Conservation (phyloP, 2,888 invertebrate genomes). For the Thera obeliscata region DNA sequence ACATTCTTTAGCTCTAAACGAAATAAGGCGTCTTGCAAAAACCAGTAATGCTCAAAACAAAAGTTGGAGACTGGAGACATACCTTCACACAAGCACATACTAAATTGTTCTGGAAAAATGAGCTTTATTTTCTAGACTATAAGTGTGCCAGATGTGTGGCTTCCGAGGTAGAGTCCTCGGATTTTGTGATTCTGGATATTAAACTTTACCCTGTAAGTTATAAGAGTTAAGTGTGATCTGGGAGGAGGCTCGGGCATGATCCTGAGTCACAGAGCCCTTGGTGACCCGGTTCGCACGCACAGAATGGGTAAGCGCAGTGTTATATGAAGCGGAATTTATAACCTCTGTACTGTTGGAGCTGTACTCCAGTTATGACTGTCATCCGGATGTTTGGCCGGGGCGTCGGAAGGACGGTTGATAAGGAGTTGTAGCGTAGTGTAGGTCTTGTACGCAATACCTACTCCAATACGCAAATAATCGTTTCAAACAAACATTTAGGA, state of each 20-base stretch:
- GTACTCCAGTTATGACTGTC: slow-evolving; percentile 13
- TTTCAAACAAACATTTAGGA: neutral
- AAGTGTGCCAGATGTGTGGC: slow-evolving; percentile 10
- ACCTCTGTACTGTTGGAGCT: slow-evolving; percentile 33
- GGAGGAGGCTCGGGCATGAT: slow-evolving; percentile 24
- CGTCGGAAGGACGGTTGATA: slow-evolving; percentile 31
- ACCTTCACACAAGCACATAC: slow-evolving; percentile 1
- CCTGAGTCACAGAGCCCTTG: slow-evolving; percentile 55
- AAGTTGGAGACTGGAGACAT: slow-evolving; percentile 21
- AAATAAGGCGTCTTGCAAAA: slow-evolving; percentile 29
- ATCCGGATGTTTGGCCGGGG: slow-evolving; percentile 28
- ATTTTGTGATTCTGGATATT: slow-evolving; percentile 3
- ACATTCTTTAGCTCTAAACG: slow-evolving; percentile 22
- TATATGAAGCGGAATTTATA: slow-evolving; percentile 59
- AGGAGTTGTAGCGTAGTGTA: slow-evolving; percentile 16
- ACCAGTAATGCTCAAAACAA: slow-evolving; percentile 30
- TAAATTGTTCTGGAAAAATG: slow-evolving; percentile 7
- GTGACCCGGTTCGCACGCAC: slow-evolving; percentile 75
- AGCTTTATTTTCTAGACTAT: slow-evolving; percentile 23
- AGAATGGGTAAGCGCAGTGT: slow-evolving; percentile 41
- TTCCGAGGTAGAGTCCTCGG: slow-evolving; percentile 4
- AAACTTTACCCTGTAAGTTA: slow-evolving; percentile 5
- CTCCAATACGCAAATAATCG: neutral
- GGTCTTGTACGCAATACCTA: slow-evolving; percentile 1
- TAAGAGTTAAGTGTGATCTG: slow-evolving; percentile 13